These are phyloP conservation scores for Steinernema feltiae DNA, from an alignment of 1,140 invertebrate genomes.

Conservation along the genomic window DNA sequence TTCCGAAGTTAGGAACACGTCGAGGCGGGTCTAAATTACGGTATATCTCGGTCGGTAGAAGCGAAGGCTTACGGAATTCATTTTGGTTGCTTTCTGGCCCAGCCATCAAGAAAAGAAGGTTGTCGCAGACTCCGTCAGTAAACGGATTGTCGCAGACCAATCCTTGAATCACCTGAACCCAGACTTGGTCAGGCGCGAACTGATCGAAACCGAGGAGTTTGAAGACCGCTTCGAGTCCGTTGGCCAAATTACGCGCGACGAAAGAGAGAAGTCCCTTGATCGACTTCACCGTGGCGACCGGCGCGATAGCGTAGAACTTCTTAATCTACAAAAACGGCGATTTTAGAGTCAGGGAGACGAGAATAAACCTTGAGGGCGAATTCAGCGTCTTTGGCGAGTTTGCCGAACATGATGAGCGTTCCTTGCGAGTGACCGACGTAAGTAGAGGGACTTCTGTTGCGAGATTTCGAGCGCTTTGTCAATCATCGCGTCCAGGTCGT, in stretches of 20 bases:
- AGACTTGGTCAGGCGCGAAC: background rate
- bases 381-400: conserved; percentile 44
- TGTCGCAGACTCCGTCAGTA: conserved; percentile 23
- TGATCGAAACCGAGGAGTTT: conserved; percentile 3
- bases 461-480: conserved; percentile 64
- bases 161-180: background rate
- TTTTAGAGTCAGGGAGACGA: background rate
- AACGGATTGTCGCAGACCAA: conserved; percentile 15
- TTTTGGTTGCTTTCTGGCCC: conserved; percentile 30
- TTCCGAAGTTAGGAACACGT: background rate
- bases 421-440: conserved; percentile 62
- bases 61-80: conserved; percentile 17
- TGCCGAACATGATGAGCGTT: conserved; percentile 59
- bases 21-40: conserved; percentile 13
- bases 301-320: conserved; percentile 43
- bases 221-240: conserved; percentile 13
- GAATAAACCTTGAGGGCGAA: conserved; percentile 32
- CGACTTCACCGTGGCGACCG: conserved; percentile 33
- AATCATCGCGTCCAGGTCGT: conserved; percentile 68
- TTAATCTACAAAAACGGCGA: too few relatives aligned
- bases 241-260: conserved; percentile 25
- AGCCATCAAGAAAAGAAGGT: conserved; percentile 26
- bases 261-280: conserved; percentile 35
- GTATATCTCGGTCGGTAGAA: background rate
- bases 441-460: conserved; percentile 45